phyloP scores from a whole-genome alignment of 2,797 vertebrate genomes.

The Clangula hyemalis region DNA sequence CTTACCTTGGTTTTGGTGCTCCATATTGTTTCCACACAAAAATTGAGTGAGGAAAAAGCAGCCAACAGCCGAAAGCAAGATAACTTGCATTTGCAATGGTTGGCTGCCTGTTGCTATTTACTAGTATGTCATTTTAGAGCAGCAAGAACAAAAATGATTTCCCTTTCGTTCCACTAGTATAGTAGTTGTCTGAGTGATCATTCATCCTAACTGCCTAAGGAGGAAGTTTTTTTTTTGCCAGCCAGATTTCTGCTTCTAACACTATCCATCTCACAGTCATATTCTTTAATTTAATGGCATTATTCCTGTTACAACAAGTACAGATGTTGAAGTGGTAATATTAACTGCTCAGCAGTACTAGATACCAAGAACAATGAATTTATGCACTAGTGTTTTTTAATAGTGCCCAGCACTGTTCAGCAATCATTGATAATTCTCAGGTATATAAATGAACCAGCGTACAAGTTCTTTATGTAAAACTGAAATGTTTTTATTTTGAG shows the following conservation, averaged over 20 bases:
- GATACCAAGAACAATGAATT: background rate
- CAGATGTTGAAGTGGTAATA: background rate
- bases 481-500: background rate
- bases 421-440: background rate
- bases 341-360: background rate
- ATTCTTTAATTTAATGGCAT: background rate
- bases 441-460: background rate
- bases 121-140: constrained; percentile 5
- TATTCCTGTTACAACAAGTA: background rate
- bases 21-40: constrained; percentile 40
- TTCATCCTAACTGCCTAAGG: background rate
- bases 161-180: background rate
- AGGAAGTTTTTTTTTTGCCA: constrained; percentile 1
- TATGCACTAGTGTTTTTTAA: background rate
- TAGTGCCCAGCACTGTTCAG: background rate
- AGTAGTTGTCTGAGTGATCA: background rate
- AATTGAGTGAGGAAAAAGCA: constrained; percentile 42
- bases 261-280: background rate
- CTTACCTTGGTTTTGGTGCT: constrained; percentile 55
- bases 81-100: background rate
- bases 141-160: background rate
- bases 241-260: constrained; percentile 4
- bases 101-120: constrained; percentile 15
- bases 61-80: constrained; percentile 25
- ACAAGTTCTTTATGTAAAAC: background rate